Percentiles rank a stretch among this genome's conserved stretches.
Conservation (phyloP, 2,888 invertebrate genomes). For the Allolobophora icterica region DNA sequence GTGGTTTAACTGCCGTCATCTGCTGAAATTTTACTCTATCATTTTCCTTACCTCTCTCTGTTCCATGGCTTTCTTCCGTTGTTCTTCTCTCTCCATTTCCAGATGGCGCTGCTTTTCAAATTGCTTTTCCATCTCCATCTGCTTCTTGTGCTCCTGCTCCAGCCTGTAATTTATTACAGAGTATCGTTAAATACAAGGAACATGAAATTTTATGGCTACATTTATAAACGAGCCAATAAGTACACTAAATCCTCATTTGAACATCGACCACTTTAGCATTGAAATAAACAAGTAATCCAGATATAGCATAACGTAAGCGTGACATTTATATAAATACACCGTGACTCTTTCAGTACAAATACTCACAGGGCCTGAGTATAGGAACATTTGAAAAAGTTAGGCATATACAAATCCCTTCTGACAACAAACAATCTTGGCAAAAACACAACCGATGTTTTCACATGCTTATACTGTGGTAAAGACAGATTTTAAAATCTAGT, state of each 20-base stretch:
- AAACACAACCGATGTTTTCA: neutral
- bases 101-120: constrained; percentile 74
- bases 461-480: neutral
- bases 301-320: neutral
- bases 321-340: neutral
- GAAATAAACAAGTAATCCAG: neutral
- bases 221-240: neutral
- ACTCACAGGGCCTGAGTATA: neutral
- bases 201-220: neutral
- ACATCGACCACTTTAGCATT: neutral
- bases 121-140: constrained; percentile 85
- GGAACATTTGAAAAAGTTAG: neutral
- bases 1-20: too few species aligned
- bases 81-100: constrained; percentile 72
- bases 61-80: constrained; percentile 79
- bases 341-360: neutral
- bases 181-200: neutral
- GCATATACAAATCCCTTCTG: neutral
- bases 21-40: neutral
- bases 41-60: constrained; percentile 69
- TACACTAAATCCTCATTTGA: neutral
- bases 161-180: constrained; percentile 61
- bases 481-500: neutral
- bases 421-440: neutral
- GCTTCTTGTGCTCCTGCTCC: constrained; percentile 78